Base-by-base conservation (phyloP, 2,113 vertebrate genomes). In the Nerophis lumbriciformis region DNA sequence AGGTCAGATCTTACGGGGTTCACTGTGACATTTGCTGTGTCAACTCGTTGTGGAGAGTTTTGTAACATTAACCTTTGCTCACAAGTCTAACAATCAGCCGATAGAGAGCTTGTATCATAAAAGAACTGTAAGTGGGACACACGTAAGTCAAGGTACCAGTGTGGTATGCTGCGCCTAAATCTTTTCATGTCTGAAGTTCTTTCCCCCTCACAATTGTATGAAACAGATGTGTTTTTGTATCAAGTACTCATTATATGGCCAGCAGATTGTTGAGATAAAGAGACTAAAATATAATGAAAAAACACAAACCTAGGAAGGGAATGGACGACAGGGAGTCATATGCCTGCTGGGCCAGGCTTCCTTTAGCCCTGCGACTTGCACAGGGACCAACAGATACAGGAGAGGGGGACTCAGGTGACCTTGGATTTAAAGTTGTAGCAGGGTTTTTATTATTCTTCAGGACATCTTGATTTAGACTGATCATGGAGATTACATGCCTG, bases 241-340 rank as follows among this genome's bases (percentile, higher is more conserved):
- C 8, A 9, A 9, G 2, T 8, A 19, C 2, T n/a, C 48, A 16
- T 21, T 50, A 21, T 51, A 21, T 11, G n/a, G 10, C 50, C 10
- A 8, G 10, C 9, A 21, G 21, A 16, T 19, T 51, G 16, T 16
- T 51, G 49, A 8, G 1, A 6, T 4, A 28, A 28, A 10, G 8
- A 50, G 1, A 28, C 6, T 16, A 37, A 51, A 15, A 37, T 37
- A 3, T 37, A 9, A 38, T 38, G 35, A 50, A 48, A 39, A 67
- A 28, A 39, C 47, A 82, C 96, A 91, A 81, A 98, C 96, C 96
- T 69, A 97, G 97, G 85, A 94, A 99, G 15, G 96, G 96, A 65
- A 98, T 97, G 45, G 93, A 94, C 0, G 96, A 93, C 83, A 97
- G 81, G 7, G 94, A 95, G 72, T 96, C 93, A 65, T 92, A 93